Percentiles rank a stretch among this genome's conserved stretches.
These are phyloP conservation scores for Champsocephalus esox DNA, from an alignment of 2,797 vertebrate genomes.

Conservation along the genomic window DNA sequence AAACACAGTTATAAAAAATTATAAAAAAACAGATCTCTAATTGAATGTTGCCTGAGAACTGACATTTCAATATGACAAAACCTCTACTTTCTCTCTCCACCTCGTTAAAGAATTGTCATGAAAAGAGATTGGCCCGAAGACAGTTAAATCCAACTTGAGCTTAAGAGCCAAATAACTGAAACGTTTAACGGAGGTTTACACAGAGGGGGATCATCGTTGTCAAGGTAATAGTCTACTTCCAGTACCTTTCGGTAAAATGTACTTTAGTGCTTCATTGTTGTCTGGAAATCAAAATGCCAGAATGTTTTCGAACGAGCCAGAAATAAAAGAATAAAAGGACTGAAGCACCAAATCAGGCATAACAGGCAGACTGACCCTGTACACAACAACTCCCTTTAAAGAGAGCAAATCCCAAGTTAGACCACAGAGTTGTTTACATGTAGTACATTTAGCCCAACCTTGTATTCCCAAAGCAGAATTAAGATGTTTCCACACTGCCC, in stretches of 20 bases:
- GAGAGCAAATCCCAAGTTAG: conserved; percentile 38
- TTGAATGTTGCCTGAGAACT: no score
- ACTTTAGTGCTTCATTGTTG: neutral
- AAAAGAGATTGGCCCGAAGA: no score
- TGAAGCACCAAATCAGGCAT: conserved; percentile 19
- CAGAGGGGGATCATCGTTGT: no score
- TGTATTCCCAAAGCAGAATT: conserved; percentile 53
- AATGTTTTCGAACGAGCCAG: neutral
- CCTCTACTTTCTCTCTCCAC: no score
- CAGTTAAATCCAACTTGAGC: no score
- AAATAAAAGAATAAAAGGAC: neutral
- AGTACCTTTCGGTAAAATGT: neutral
- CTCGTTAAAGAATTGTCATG: no score
- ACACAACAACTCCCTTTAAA: conserved; percentile 16
- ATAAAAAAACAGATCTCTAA: no score
- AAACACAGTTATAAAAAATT: no score
- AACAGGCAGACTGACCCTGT: conserved; percentile 24
- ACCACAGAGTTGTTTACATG: conserved; percentile 55
- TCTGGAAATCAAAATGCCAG: neutral
- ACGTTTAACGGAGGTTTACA: no score
- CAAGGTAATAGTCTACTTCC: no score
- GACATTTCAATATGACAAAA: no score
- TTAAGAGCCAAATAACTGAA: no score
- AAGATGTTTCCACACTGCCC: conserved; percentile 44
- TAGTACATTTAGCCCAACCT: conserved; percentile 45